Conservation (phyloP, 2,797 vertebrate species). For the Hemitrygon akajei region DNA sequence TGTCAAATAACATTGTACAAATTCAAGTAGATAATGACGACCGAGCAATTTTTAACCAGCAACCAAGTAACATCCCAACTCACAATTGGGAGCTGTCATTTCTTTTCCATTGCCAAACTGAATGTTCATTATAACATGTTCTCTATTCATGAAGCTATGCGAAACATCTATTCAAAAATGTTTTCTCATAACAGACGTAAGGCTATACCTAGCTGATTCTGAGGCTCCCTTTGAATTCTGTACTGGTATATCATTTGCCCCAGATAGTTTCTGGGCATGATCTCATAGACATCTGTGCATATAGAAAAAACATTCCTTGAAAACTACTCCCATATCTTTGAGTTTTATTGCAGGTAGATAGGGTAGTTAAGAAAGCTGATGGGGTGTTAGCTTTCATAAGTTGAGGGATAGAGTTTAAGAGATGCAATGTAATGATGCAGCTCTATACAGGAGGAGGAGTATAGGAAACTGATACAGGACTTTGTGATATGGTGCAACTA, state of each 20-base stretch:
- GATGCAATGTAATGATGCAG: too few relatives aligned
- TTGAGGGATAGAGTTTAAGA: too few relatives aligned
- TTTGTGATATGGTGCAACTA: too few relatives aligned
- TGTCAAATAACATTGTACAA: background rate
- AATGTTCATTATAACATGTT: background rate
- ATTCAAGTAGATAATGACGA: background rate
- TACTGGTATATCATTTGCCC: background rate
- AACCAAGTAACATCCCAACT: background rate
- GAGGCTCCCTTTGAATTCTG: background rate
- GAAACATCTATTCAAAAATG: background rate
- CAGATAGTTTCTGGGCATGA: background rate
- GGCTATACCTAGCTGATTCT: background rate
- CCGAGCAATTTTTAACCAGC: background rate
- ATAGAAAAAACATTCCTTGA: background rate
- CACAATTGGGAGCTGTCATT: background rate
- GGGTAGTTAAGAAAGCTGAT: too few relatives aligned
- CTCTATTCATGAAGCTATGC: background rate
- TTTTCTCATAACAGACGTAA: background rate
- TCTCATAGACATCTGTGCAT: background rate
- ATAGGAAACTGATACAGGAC: too few relatives aligned
- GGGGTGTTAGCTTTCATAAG: too few relatives aligned
- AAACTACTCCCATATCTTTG: background rate
- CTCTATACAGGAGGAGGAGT: too few relatives aligned
- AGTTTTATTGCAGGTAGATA: too few relatives aligned
- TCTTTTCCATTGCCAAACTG: background rate